Conservation (phyloP, 2,113 vertebrate species). For the Caranx ignobilis region DNA sequence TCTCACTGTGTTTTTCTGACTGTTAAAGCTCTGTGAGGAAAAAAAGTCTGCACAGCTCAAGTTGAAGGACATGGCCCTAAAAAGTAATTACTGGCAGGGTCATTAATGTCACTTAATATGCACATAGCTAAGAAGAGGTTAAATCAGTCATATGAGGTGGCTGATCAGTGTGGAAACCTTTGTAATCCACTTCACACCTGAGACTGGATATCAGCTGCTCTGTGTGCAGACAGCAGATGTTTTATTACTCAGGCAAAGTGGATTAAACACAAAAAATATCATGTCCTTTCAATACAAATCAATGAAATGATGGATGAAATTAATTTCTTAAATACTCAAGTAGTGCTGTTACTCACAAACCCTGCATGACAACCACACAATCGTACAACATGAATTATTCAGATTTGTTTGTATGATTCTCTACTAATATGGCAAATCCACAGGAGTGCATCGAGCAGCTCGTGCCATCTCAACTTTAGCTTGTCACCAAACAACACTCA, state of each 20-base stretch:
- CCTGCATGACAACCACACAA: too few species aligned
- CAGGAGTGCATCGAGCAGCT: neutral
- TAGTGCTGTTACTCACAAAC: neutral
- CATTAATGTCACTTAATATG: slow-evolving; percentile 53
- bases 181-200: slow-evolving; percentile 6
- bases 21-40: neutral
- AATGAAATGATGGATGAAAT: neutral
- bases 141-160: slow-evolving; percentile 26
- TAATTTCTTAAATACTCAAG: neutral
- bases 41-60: neutral
- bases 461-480: slow-evolving; percentile 31
- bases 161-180: slow-evolving; percentile 33
- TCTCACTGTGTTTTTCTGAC: neutral
- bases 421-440: too few species aligned
- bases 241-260: neutral
- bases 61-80: slow-evolving; percentile 21
- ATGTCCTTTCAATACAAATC: neutral
- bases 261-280: neutral
- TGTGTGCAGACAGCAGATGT: neutral
- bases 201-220: neutral
- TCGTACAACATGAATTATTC: neutral
- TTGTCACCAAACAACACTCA: slow-evolving; percentile 16
- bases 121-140: slow-evolving; percentile 44
- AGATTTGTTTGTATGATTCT: neutral
- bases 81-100: slow-evolving; percentile 36